phyloP scores from a whole-genome alignment of 2,797 vertebrate species.

The Vireo griseus region DNA sequence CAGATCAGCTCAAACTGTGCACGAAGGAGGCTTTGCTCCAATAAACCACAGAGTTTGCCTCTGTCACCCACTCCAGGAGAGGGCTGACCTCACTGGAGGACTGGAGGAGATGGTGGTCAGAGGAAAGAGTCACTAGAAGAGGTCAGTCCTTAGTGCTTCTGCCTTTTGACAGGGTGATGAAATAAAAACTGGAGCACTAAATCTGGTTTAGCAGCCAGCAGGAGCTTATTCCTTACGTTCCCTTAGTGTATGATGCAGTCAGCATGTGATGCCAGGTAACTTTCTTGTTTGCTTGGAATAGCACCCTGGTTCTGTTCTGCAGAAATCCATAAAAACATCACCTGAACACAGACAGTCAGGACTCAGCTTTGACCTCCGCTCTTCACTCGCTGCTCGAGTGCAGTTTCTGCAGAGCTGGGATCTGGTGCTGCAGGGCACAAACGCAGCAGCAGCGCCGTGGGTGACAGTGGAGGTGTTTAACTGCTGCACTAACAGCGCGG shows the following conservation, averaged over 20 bases:
- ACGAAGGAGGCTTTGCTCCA: neutral
- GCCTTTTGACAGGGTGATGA: neutral
- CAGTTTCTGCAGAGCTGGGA: neutral
- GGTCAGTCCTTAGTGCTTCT: neutral
- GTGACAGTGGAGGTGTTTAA: rapidly evolving
- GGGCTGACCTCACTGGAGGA: neutral
- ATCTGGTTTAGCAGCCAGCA: neutral
- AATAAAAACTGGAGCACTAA: neutral
- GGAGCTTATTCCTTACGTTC: neutral
- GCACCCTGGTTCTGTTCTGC: neutral
- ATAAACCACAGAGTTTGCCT: neutral
- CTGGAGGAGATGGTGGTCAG: neutral
- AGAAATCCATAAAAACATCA: neutral
- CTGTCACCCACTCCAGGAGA: neutral
- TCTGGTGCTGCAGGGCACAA: neutral
- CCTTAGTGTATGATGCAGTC: rapidly evolving
- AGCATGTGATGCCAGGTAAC: neutral
- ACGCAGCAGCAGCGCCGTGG: rapidly evolving
- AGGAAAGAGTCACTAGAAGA: neutral
- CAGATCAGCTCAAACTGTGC: neutral
- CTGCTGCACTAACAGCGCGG: rapidly evolving
- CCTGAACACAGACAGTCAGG: neutral
- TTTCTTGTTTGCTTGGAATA: neutral
- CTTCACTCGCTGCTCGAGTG: no score
- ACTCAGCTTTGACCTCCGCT: neutral